phyloP scores from a whole-genome alignment of 1,140 invertebrate genomes.

The Neomicropteryx cornuta region DNA sequence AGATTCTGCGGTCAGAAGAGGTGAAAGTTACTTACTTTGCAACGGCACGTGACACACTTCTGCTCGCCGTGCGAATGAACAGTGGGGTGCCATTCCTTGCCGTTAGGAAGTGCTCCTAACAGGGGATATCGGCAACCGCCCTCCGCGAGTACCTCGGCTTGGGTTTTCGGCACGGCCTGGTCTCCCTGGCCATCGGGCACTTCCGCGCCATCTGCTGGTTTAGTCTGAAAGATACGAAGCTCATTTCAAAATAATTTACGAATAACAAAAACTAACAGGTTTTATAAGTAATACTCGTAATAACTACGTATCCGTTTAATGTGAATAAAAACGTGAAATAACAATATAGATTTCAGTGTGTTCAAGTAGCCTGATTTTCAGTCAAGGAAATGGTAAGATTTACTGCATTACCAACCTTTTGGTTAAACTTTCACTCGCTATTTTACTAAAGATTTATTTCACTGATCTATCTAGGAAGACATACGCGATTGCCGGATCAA shows the following conservation, averaged over 20 bases:
- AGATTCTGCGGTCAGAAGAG: neutral
- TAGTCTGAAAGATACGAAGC: too few species aligned
- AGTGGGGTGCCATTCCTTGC: constrained; percentile 75
- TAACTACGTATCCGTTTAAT: too few species aligned
- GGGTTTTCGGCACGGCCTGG: constrained; percentile 34
- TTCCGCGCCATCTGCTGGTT: constrained; percentile 12
- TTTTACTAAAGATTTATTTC: too few species aligned
- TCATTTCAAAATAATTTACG: neutral
- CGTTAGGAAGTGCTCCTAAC: constrained; percentile 61
- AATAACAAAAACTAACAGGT: neutral
- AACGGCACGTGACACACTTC: constrained; percentile 76
- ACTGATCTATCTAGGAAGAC: too few species aligned
- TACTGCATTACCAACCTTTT: too few species aligned
- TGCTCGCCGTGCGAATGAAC: constrained; percentile 73
- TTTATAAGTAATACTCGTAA: neutral
- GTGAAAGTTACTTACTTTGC: constrained; percentile 55
- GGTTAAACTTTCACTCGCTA: too few species aligned
- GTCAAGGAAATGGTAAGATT: too few species aligned
- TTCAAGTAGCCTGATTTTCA: too few species aligned
- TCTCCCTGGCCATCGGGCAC: constrained; percentile 23
- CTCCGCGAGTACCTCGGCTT: constrained; percentile 55
- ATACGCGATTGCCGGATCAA: too few species aligned
- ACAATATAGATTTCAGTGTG: too few species aligned
- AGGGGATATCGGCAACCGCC: constrained; percentile 69
- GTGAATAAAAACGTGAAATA: too few species aligned